Conservation (phyloP, 2,113 vertebrate species). For the Antennarius striatus region DNA sequence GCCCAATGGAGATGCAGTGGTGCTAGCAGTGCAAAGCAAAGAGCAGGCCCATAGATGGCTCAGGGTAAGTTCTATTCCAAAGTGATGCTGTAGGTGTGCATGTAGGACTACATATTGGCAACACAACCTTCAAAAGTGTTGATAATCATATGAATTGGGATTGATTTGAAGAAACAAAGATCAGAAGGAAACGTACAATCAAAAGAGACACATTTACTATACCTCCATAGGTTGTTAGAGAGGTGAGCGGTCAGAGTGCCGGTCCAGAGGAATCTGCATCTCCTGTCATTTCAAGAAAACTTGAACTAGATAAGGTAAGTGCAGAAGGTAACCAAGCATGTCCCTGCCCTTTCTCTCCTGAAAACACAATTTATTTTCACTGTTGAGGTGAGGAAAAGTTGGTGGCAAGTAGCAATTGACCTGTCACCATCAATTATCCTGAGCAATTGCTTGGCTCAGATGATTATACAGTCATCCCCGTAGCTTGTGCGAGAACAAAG, state of each 20-base stretch:
- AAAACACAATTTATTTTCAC: slow-evolving; percentile 13
- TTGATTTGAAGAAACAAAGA: neutral
- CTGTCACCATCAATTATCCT: slow-evolving; percentile 54
- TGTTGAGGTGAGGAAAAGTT: slow-evolving; percentile 44
- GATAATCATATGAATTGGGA: neutral
- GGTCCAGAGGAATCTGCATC: slow-evolving; percentile 82
- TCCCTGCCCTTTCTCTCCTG: neutral
- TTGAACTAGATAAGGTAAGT: slow-evolving; percentile 91
- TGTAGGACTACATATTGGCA: neutral
- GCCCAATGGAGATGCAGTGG: slow-evolving; percentile 86
- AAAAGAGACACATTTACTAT: slow-evolving; percentile 6
- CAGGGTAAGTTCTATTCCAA: slow-evolving; percentile 78
- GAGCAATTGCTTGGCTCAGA: slow-evolving; percentile 27
- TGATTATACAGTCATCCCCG: neutral
- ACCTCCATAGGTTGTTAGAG: slow-evolving; percentile 86
- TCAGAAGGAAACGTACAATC: neutral
- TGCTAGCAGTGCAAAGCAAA: slow-evolving; percentile 93
- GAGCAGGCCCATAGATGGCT: slow-evolving; percentile 97
- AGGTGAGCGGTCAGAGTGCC: slow-evolving; percentile 78
- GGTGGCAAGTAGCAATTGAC: slow-evolving; percentile 40
- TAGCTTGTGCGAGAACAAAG: slow-evolving; percentile 37
- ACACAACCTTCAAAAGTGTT: slow-evolving; percentile 2
- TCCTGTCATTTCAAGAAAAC: slow-evolving; percentile 83
- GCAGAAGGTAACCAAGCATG: neutral
- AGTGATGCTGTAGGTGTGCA: neutral